Base-by-base conservation (phyloP, 2,797 vertebrate genomes). In the Gymnothorax javanicus region DNA sequence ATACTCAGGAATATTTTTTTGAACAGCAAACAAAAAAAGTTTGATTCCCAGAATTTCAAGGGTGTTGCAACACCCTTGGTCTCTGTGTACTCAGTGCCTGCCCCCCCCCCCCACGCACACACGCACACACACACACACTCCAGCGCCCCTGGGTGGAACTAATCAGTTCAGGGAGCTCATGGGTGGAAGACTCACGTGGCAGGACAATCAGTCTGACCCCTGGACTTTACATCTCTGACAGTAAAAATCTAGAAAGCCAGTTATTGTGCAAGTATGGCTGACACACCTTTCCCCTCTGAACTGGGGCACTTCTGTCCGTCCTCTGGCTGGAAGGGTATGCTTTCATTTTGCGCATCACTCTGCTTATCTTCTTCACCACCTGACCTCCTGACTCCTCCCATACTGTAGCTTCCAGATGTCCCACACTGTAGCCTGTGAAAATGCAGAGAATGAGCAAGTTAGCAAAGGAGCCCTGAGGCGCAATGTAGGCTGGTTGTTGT, bases 391-490 rank as follows among this genome's bases (percentile, higher is more conserved):
- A 84, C 77, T 43, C 7, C 86, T 7, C 91, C 88, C 7, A 75
- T 1, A 8, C 88, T 73, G 23, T 79, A 7, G 82, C 9, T 79
- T 50, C 58, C 77, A 1, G 88, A 87, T 77, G 93, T 56, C 15
- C 75, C 90, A 90, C 95, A 96, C 60, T 87, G 91, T 82, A 94
- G 58, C 87, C 96, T 96, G 89, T 60, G 7, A 86, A 62, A 58
- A 33, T 2, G 84, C 85, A 56, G 57, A 52, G 57, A n/a, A 79
- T 89, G 56, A 85, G 88, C 86, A 91, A 33, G 90, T n/a, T n/a
- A 9, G 67, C 67, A 62, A 59, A 59, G 13, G 60, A 15, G 13
- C 13, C 23, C 3, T 62, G 2, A 23, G 20, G 5, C 23, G 1
- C 62, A 67, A 67, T 20, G 62, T 23, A 67, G 62, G 5, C 4